Evolutionary conservation across 92 coral and sea anemone species (phyloP).

Genomic region (Zoanthus gigantus): DNA sequence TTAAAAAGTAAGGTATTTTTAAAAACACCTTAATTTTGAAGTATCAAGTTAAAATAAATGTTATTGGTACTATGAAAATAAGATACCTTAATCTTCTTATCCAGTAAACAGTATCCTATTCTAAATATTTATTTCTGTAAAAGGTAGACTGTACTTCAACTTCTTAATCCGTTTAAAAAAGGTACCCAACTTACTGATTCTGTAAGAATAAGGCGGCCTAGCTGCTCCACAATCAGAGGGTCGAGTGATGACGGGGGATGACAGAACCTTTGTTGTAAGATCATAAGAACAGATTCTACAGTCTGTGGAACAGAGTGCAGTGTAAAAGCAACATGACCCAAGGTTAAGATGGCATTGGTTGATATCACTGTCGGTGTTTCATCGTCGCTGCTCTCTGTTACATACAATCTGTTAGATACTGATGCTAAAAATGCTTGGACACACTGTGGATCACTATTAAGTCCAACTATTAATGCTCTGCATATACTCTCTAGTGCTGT

Average conservation of each 20-base stretch:
- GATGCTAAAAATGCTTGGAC: slow-evolving; percentile 93
- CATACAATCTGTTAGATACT: slow-evolving; percentile 90
- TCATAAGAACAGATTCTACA: slow-evolving; percentile 85
- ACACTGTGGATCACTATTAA: slow-evolving; percentile 79
- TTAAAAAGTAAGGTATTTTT: neutral
- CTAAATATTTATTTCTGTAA: too few species aligned
- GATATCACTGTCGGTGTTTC: slow-evolving; percentile 79
- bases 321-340: slow-evolving; percentile 90
- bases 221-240: slow-evolving; percentile 92
- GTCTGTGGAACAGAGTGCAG: slow-evolving; percentile 87
- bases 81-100: slow-evolving; percentile 5
- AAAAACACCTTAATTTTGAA: too few species aligned
- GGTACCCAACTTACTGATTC: slow-evolving; percentile 70
- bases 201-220: slow-evolving; percentile 79
- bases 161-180: too few species aligned
- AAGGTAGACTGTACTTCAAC: too few species aligned
- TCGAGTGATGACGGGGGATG: slow-evolving; percentile 96
- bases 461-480: slow-evolving; percentile 85
- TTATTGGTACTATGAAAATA: neutral
- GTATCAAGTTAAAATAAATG: neutral
- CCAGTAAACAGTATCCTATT: too few species aligned
- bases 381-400: slow-evolving; percentile 77
- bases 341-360: slow-evolving; percentile 88
- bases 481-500: slow-evolving; percentile 87
- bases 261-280: slow-evolving; percentile 92